Evolutionary conservation across 2,888 invertebrate genomes (phyloP).

Genomic region (Machimus rusticus): DNA sequence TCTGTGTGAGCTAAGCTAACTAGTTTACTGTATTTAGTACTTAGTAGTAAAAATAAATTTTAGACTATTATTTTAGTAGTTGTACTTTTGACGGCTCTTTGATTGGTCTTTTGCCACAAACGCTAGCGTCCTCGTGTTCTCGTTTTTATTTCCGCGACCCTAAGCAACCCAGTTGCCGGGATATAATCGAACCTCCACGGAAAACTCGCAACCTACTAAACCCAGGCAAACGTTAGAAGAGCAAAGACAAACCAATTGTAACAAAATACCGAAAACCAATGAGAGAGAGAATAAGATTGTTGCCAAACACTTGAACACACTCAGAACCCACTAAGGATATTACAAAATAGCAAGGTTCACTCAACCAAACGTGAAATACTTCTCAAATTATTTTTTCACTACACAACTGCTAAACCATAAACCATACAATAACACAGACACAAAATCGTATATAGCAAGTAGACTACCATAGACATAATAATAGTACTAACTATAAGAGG

Average conservation of each 20-base stretch:
- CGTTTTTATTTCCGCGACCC: not conserved
- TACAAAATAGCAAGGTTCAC: constrained; percentile 22
- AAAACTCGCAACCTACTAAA: not conserved
- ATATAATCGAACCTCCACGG: not conserved
- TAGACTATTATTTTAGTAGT: not conserved
- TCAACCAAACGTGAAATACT: constrained; percentile 28
- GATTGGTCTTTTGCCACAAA: not conserved
- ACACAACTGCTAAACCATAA: constrained; percentile 16
- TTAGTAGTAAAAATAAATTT: constrained; percentile 4
- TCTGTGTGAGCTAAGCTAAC: constrained; percentile 5
- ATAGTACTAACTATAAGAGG: constrained; percentile 37
- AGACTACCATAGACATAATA: constrained; percentile 37
- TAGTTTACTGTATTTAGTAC: not conserved
- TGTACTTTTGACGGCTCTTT: not conserved
- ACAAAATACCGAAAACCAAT: constrained; percentile 40
- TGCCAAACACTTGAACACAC: constrained; percentile 44
- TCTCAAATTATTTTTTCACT: constrained; percentile 44
- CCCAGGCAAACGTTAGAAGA: not conserved
- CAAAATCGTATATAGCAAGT: constrained; percentile 38
- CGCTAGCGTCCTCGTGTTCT: not conserved
- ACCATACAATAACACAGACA: constrained; percentile 20
- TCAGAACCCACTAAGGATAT: constrained; percentile 34
- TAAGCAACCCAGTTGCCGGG: not conserved
- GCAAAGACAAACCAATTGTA: constrained; percentile 1
- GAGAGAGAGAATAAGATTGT: constrained; percentile 48